These are phyloP conservation scores for Campylorhamphus procurvoides DNA, from an alignment of 2,113 vertebrate genomes.

Conservation along the genomic window DNA sequence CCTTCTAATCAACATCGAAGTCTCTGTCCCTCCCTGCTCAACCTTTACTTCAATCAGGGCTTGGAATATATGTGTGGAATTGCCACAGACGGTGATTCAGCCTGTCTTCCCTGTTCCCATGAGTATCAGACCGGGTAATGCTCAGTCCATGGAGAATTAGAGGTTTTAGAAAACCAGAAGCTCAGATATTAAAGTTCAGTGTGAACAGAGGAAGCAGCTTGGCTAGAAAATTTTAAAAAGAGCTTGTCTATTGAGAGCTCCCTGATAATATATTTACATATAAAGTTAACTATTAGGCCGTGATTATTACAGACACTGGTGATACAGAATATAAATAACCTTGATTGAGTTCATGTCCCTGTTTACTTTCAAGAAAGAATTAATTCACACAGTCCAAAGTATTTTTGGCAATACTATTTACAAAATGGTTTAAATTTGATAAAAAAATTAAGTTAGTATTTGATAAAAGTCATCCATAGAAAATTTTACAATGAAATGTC, in stretches of 20 bases:
- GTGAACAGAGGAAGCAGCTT: neutral
- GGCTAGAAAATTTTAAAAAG: neutral
- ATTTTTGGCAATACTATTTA: constrained; percentile 3
- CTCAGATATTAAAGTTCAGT: neutral
- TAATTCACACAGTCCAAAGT: neutral
- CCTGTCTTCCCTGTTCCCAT: neutral
- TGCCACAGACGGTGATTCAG: neutral
- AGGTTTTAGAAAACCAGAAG: neutral
- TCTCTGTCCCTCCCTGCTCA: neutral
- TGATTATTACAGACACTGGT: neutral
- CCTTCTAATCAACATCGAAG: neutral
- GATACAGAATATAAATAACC: neutral
- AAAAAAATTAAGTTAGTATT: neutral
- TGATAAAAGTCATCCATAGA: neutral
- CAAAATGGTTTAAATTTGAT: neutral
- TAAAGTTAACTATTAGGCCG: neutral
- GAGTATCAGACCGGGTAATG: neutral
- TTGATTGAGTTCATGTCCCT: neutral
- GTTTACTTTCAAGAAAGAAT: neutral
- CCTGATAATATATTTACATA: neutral
- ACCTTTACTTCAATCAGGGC: neutral
- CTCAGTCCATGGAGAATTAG: neutral
- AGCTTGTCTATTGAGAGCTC: neutral
- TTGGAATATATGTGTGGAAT: neutral
- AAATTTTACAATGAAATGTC: neutral